Evolutionary conservation across 2,113 vertebrate species (phyloP).

Genomic region (Girardinichthys multiradiatus): DNA sequence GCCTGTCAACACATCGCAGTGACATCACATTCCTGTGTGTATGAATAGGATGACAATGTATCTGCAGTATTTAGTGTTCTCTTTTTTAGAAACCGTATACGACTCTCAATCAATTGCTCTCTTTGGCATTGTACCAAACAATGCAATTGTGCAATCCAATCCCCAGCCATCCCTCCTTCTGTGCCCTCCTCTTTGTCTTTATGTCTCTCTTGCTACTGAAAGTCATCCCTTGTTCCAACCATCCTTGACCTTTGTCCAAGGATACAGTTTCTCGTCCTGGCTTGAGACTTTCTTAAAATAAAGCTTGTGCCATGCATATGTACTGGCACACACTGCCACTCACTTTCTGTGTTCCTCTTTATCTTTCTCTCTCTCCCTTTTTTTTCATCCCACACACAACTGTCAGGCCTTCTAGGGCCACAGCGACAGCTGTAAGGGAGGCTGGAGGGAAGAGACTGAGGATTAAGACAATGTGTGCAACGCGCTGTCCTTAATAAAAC

Average conservation of each 20-base stretch:
- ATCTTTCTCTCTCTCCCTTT: conserved; percentile 13
- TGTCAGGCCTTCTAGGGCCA: conserved; percentile 73
- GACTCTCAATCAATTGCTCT: conserved; percentile 61
- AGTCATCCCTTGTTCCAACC: conserved; percentile 70
- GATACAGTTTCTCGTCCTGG: conserved; percentile 77
- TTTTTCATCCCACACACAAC: background rate
- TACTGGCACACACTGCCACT: conserved; percentile 7
- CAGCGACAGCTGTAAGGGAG: conserved; percentile 72
- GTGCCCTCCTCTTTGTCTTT: conserved; percentile 12
- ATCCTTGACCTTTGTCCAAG: conserved; percentile 80
- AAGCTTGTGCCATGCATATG: conserved; percentile 55
- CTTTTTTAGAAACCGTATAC: conserved; percentile 68
- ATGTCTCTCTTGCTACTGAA: conserved; percentile 60
- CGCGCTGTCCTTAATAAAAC: conserved; percentile 46
- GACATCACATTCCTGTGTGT: conserved; percentile 60
- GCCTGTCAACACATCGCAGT: conserved; percentile 55
- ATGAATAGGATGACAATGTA: conserved; percentile 65
- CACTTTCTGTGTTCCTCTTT: conserved; percentile 38
- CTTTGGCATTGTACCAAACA: conserved; percentile 72
- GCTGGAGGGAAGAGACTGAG: conserved; percentile 60
- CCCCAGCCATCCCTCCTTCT: conserved; percentile 13
- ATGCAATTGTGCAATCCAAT: conserved; percentile 74
- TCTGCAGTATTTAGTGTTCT: conserved; percentile 71
- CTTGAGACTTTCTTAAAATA: conserved; percentile 83
- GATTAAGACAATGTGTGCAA: conserved; percentile 72